Base-by-base conservation (phyloP, 1,140 invertebrate species). In the Bombus haemorrhoidalis region DNA sequence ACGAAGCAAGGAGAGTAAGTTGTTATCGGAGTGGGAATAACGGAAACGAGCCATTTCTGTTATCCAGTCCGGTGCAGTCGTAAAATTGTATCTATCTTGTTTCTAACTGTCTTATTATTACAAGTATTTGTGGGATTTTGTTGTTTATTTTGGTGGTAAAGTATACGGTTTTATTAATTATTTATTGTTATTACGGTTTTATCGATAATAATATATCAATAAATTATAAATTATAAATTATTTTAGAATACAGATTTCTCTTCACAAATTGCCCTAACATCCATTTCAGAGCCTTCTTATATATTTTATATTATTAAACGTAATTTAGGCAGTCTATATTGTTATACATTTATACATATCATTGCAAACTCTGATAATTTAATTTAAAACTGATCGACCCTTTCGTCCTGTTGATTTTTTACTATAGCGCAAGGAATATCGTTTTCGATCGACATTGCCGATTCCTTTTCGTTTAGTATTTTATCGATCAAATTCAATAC, bases 171-270 rank as follows among this genome's bases (percentile, higher is more conserved):
- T 28, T 41, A 8, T 66, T 66, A 32, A 64, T 66, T 15, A 59
- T 28, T 28, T 28, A 28, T 59, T 32, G 5, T 1, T 57, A 69
- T 15, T 9, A 22, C 43, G 5, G 15, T 18, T 28, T 39, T 69
- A 37, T 25, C 1, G 22, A 10, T 25, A 12, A 69, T 41, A 71
- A 25, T 25, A 25, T n/a, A 41, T 39, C 39, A 47, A 34, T 59
- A 73, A 59, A 86, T 53, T 18, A 72, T 68, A 47, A 53, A 53
- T 64, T 81, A 86, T 68, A 47, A 64, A 57, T 66, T 82, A 87
- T 75, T 79, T 34, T 84, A 73, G 74, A 79, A 87, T 88, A 43
- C 12, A 73, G 13, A 43, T 77, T 87, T 87, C 80, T 80, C 81
- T 53, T 75, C 85, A 81, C 53, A 88, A 88, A 84, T 75, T 43